Evolutionary conservation across 2,888 invertebrate genomes (phyloP), one percentile per base, ranked within the genome.

Genomic region (Aradus depressus): DNA sequence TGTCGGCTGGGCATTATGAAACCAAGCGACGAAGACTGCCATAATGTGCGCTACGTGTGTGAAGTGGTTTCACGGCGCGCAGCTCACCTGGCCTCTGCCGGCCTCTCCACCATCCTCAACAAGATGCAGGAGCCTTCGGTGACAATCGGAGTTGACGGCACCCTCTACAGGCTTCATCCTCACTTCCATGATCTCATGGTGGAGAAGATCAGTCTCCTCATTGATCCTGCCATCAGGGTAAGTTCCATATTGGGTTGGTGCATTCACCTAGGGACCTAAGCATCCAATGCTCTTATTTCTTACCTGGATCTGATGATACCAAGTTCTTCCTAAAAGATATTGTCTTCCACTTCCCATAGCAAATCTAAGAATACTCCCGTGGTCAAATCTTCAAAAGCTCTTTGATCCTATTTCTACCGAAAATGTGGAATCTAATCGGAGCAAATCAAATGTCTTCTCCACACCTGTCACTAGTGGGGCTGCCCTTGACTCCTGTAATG

Each of bases 141-240:
- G 2, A 70, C 71, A 2, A 68, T 75, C 44, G 75, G 73, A 8
- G 68, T 75, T 6, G 75, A 75, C 62, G 75, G 75, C 2, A 73
- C 75, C 1, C 61, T 75, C 42, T 76, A 70, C 62, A 81, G 84
- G 66, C 75, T 77, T 58, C 87, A 88, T 67, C 86, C 86, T 5
- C 86, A 89, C 72, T 96, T 96, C 77, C 91, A 93, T 69, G 79
- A 88, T 68, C 78, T 93, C 63, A 95, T 96, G 91, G 81, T 81
- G 63, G 84, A 86, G 62, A 91, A 89, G 71, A 90, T 91, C 60
- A 70, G 75, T 48, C 75, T 81, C 62, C 75, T 93, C 54, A 77
- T 86, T 37, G 76, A 75, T 54, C 82, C 85, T 2, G 78, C 78
- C 54, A 74, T 87, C 58, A 77, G 80, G 74, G 87, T 87, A 65